These are phyloP conservation scores for Anseranas semipalmata DNA, from an alignment of 2,113 vertebrate genomes.

Conservation along the genomic window DNA sequence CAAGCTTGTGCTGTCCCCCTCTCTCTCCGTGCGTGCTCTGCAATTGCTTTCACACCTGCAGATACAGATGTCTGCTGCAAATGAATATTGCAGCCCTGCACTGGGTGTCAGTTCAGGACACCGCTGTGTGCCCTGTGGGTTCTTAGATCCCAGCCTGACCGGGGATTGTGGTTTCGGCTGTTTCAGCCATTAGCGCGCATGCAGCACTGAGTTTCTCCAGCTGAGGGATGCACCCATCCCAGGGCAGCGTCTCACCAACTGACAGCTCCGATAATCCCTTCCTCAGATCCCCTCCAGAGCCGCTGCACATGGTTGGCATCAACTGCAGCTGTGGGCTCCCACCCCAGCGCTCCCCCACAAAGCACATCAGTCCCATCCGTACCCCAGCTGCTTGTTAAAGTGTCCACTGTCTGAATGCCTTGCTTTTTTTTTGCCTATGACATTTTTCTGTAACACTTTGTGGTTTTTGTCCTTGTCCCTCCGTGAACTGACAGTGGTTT, in stretches of 20 bases:
- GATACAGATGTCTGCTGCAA: not conserved
- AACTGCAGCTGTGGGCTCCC: not conserved
- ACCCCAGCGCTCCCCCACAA: not conserved
- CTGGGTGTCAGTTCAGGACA: not conserved
- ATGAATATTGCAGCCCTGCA: not conserved
- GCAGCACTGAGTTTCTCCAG: not conserved
- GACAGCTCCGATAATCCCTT: not conserved
- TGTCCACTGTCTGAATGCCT: not conserved
- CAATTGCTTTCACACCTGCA: not conserved
- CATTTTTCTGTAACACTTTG: not conserved
- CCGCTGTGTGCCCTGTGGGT: not conserved
- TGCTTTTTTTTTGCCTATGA: not conserved
- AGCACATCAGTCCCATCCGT: rapidly evolving
- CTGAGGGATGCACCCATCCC: not conserved
- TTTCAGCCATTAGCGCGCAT: not conserved
- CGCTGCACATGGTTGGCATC: not conserved
- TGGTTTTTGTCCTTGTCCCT: not conserved
- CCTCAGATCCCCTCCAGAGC: not conserved
- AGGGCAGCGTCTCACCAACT: not conserved
- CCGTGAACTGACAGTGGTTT: not conserved
- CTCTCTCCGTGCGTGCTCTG: not conserved
- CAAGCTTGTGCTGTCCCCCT: not conserved
- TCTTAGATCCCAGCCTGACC: not conserved
- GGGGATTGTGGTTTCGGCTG: not conserved
- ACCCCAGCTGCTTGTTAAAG: rapidly evolving